Evolutionary conservation across 2,797 vertebrate genomes (phyloP).

Genomic region (Microhierax caerulescens): DNA sequence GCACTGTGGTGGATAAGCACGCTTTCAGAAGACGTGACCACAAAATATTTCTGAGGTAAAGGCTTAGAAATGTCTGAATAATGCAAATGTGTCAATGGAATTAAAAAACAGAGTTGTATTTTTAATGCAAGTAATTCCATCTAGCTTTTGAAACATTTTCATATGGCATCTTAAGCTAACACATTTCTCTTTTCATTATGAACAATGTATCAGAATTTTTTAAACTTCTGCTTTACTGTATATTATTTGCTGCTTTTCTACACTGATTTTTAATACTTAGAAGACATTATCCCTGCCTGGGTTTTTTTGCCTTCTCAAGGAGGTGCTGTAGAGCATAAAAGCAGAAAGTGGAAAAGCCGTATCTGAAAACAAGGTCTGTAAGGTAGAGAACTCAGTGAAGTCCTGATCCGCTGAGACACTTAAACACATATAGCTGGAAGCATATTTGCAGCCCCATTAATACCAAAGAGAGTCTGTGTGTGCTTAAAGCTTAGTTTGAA

Average conservation of each 20-base stretch:
- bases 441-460: not conserved
- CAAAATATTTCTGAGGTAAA: conserved; percentile 65
- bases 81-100: conserved; percentile 41
- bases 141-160: conserved; percentile 19
- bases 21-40: conserved; percentile 52
- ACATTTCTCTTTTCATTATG: not conserved
- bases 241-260: not conserved
- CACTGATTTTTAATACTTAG: not conserved
- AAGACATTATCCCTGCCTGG: not conserved
- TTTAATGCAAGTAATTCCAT: conserved; percentile 46
- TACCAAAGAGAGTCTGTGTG: not conserved
- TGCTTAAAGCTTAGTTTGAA: not conserved
- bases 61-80: conserved; percentile 66
- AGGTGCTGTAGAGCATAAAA: not conserved
- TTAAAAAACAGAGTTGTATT: conserved; percentile 51
- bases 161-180: not conserved
- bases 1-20: not conserved
- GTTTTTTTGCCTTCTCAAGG: not conserved
- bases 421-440: not conserved
- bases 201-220: not conserved
- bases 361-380: not conserved
- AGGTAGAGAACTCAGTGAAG: not conserved
- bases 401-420: not conserved
- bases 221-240: not conserved
- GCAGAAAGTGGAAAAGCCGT: not conserved